Evolutionary conservation across 2,113 vertebrate species (phyloP).

Genomic region (zebrafish (Danio rerio)): GRCz12tu NC_133193.1:18595501-18596000

Average conservation of each 20-base stretch:
- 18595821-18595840: background rate
- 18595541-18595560: slow-evolving; percentile 21
- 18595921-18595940: background rate
- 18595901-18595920: slow-evolving; percentile 46
- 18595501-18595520: slow-evolving; percentile 11
- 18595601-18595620: slow-evolving; percentile 37
- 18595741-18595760: background rate
- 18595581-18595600: slow-evolving; percentile 40
- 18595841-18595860: background rate
- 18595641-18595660: background rate
- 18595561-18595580: slow-evolving; percentile 26
- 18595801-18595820: background rate
- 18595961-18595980: slow-evolving; percentile 12
- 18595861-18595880: background rate
- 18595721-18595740: background rate
- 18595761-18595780: background rate
- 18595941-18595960: background rate
- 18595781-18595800: background rate
- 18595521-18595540: slow-evolving; percentile 38
- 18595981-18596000: background rate
- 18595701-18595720: background rate
- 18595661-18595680: slow-evolving; percentile 20
- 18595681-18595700: background rate
- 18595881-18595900: slow-evolving; percentile 37
- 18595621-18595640: slow-evolving; percentile 13